These are phyloP conservation scores for Mugil cephalus DNA, from an alignment of 2,113 vertebrate species.

Conservation along the genomic window DNA sequence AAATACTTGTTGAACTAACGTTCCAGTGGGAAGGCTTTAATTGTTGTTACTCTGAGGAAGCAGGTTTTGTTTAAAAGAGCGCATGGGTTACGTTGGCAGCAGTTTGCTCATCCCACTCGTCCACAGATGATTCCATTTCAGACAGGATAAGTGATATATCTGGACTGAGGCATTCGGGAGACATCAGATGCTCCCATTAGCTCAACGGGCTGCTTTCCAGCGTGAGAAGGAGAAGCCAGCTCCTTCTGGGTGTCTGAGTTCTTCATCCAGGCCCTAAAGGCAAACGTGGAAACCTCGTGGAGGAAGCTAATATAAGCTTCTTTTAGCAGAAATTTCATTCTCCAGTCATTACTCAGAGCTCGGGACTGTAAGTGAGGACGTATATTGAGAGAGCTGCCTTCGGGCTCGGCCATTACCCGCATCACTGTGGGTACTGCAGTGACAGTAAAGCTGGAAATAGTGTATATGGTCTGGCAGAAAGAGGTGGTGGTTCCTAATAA, in stretches of 20 bases:
- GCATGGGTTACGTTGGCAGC: no score
- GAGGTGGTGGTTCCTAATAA: background rate
- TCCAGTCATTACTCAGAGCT: background rate
- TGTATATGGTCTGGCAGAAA: background rate
- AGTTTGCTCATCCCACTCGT: background rate
- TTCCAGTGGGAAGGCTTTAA: no score
- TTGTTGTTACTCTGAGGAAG: no score
- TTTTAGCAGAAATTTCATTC: background rate
- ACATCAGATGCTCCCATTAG: background rate
- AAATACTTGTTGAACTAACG: no score
- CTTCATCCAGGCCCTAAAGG: background rate
- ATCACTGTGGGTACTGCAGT: background rate
- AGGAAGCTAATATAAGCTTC: background rate
- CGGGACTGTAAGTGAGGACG: background rate
- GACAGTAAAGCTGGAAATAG: background rate
- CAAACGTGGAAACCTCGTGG: background rate
- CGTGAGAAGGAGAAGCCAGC: background rate
- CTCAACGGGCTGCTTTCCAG: conserved; percentile 4
- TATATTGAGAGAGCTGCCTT: background rate
- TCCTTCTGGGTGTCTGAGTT: background rate
- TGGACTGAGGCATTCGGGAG: background rate
- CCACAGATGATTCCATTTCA: conserved; percentile 3
- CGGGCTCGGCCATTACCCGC: background rate
- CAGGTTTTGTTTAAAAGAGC: no score
- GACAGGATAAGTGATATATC: background rate